Evolutionary conservation across 1,140 invertebrate genomes (phyloP).

Genomic region (Steinernema feltiae): DNA sequence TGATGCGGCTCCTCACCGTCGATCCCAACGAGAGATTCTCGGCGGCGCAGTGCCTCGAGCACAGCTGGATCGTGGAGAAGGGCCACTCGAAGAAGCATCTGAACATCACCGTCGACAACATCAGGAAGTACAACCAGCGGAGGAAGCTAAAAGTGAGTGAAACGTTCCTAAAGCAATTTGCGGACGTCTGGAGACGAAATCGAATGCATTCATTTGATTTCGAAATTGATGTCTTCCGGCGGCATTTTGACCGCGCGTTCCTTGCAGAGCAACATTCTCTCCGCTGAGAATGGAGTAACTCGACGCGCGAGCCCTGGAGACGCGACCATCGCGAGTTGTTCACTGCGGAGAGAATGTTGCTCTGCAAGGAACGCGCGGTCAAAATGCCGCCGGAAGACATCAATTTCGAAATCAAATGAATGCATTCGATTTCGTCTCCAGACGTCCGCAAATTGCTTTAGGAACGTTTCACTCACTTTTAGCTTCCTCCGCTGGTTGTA

Average conservation of each 20-base stretch:
- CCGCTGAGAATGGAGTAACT: constrained; percentile 69
- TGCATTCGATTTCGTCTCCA: no score
- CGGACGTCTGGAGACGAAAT: no score
- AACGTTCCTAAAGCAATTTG: no score
- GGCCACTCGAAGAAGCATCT: constrained; percentile 76
- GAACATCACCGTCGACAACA: constrained; percentile 83
- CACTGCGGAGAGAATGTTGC: constrained; percentile 79
- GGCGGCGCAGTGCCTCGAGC: constrained; percentile 84
- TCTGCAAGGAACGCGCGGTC: constrained; percentile 51
- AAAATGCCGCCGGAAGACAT: neutral
- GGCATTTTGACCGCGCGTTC: neutral
- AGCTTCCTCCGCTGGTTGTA: constrained; percentile 89
- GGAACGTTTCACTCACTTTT: constrained; percentile 67
- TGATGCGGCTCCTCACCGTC: constrained; percentile 81
- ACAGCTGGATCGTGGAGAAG: constrained; percentile 88
- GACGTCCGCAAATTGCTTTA: no score
- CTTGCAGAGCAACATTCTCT: constrained; percentile 72
- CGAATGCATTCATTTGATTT: no score
- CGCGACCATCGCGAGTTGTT: constrained; percentile 75
- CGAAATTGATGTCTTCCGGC: neutral
- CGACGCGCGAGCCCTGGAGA: constrained; percentile 34
- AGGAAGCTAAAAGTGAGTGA: constrained; percentile 77
- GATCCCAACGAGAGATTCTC: constrained; percentile 84
- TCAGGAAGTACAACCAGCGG: constrained; percentile 90
- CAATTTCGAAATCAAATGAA: neutral